Evolutionary conservation across 2,797 vertebrate species (phyloP).

Genomic region (Erpetoichthys calabaricus): DNA sequence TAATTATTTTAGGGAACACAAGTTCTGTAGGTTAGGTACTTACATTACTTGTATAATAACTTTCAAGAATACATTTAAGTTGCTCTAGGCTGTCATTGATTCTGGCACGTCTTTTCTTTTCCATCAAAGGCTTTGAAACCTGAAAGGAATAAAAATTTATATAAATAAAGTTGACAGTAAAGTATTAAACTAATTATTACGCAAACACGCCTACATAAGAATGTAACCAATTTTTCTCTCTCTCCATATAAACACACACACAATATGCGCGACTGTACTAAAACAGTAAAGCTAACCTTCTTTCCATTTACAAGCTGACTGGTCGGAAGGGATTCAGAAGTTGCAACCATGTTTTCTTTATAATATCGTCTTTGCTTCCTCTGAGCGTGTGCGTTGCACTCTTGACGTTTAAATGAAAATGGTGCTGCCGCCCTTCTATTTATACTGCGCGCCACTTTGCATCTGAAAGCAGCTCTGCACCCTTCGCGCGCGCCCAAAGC

Average conservation of each 20-base stretch:
- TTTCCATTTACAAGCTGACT: conserved; percentile 28
- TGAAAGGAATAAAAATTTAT: conserved; percentile 18
- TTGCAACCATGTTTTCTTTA: conserved; percentile 40
- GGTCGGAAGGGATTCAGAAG: conserved; percentile 31
- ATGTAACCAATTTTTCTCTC: too few species aligned
- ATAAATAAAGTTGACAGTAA: neutral
- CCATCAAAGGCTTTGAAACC: conserved; percentile 81
- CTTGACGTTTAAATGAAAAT: neutral
- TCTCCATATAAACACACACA: too few species aligned
- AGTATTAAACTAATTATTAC: too few species aligned
- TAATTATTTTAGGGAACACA: too few species aligned
- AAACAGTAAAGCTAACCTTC: conserved; percentile 31
- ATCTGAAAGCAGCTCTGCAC: conserved; percentile 58
- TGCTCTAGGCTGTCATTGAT: conserved; percentile 75
- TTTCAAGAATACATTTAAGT: conserved; percentile 62
- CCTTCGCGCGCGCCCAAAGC: conserved; percentile 10
- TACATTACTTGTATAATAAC: conserved; percentile 66
- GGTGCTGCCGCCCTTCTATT: conserved; percentile 24
- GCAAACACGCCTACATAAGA: too few species aligned
- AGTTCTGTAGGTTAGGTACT: conserved; percentile 12
- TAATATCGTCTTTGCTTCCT: conserved; percentile 13
- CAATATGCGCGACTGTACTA: too few species aligned
- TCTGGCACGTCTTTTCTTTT: conserved; percentile 72
- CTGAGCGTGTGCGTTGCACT: conserved; percentile 4
- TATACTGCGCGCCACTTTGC: conserved; percentile 60